Evolutionary conservation across 2,888 invertebrate species (phyloP), one percentile per base, ranked within the genome.

Genomic region (Melikaiella ostensackeni): DNA sequence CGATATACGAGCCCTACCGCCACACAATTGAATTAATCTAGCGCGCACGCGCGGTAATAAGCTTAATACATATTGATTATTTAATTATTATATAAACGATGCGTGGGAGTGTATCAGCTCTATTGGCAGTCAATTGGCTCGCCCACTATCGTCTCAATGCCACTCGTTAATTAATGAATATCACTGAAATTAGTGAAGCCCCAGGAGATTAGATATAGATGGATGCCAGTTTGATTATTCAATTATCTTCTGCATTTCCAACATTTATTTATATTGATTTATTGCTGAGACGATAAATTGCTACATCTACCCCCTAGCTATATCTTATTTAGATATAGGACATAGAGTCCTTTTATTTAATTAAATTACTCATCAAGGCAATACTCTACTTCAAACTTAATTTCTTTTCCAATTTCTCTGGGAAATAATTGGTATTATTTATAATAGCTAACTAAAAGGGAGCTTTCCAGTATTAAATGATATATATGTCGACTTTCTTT

Each of bases 51-150:
- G 83, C 84, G 79, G 79, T 85, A 89, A 89, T 89, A 84, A 88
- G 87, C 87, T 89, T 87, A 87, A 90, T 89, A 90, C 90, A 91
- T 91, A 91, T 90, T 89, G 89, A 90, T 91, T 88, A 87, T 90
- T 89, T 89, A 89, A 89, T 91, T 90, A 90, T 89, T 88, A 86
- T 88, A 85, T 86, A 87, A 88, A 87, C 85, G 85, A 82, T 84
- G 86, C 84, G 88, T 88, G 85, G 87, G 86, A 75, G 74, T 79
- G 82, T 79, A 87, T 85, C 83, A 80, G 77, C 82, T 83, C 79
- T 80, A 83, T 83, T 82, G 83, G 81, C 77, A 83, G 84, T 82
- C 84, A 81, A 85, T 86, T 84, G 83, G 82, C 79, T 82, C 87
- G 84, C 87, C 86, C 84, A 86, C 86, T 75, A 81, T 81, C 81